Evolutionary conservation across 2,888 invertebrate genomes (phyloP).

Genomic region (Athrips mouffetella): DNA sequence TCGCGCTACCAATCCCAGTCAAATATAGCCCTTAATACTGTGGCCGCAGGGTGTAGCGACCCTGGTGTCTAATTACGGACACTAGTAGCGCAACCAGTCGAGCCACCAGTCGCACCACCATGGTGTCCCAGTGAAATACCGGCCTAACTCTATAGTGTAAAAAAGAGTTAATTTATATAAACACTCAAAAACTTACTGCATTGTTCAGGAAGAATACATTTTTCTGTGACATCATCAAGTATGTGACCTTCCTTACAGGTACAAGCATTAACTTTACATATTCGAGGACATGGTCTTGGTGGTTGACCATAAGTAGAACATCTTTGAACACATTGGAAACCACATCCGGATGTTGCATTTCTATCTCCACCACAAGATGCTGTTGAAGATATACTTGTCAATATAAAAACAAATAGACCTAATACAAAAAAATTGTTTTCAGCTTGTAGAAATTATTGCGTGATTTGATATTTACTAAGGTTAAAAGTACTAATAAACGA

Average conservation of each 20-base stretch:
- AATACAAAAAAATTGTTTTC: neutral
- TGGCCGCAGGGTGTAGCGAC: too few species aligned
- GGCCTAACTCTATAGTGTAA: too few species aligned
- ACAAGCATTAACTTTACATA: slow-evolving; percentile 27
- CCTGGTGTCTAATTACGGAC: too few species aligned
- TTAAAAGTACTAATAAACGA: too few species aligned
- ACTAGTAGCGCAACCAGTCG: too few species aligned
- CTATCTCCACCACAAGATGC: slow-evolving; percentile 30
- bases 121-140: too few species aligned
- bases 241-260: slow-evolving; percentile 32
- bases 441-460: neutral
- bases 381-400: slow-evolving; percentile 1
- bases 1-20: too few species aligned
- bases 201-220: slow-evolving; percentile 29
- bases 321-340: slow-evolving; percentile 28
- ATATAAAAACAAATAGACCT: neutral
- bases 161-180: neutral
- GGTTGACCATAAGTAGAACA: slow-evolving; percentile 27
- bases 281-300: slow-evolving; percentile 9
- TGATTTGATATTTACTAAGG: neutral
- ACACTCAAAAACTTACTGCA: slow-evolving; percentile 38
- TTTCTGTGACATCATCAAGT: slow-evolving; percentile 25
- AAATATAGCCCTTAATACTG: too few species aligned
- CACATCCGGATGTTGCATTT: slow-evolving; percentile 35
- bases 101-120: too few species aligned